Percentiles rank a stretch among this genome's conserved stretches.
Conservation (phyloP, 1,140 invertebrate genomes). For the Marisa cornuarietis region DNA sequence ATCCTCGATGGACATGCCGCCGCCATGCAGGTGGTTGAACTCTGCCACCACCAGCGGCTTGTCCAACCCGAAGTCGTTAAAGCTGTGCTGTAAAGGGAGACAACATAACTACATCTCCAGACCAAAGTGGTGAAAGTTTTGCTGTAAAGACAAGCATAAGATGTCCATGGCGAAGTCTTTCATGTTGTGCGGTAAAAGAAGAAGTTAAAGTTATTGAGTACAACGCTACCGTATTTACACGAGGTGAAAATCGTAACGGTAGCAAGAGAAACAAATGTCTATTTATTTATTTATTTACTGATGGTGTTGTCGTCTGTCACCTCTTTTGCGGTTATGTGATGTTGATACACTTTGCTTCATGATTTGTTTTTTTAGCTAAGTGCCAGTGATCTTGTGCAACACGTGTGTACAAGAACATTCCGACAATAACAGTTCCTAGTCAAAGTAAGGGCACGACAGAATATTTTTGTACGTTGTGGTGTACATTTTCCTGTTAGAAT, state of each 20-base stretch:
- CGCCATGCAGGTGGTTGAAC: constrained; percentile 53
- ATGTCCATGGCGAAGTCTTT: background rate
- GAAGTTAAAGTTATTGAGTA: background rate
- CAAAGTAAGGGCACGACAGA: too few relatives aligned
- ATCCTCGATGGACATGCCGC: constrained; percentile 46
- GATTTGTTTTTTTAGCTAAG: background rate
- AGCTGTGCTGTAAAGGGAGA: constrained; percentile 45
- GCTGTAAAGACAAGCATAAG: background rate
- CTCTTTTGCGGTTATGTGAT: too few relatives aligned
- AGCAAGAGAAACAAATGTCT: background rate
- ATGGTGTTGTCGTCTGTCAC: too few relatives aligned
- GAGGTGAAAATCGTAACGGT: background rate
- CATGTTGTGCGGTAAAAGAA: background rate
- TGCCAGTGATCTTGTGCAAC: background rate
- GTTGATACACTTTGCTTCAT: too few relatives aligned
- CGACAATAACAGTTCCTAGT: too few relatives aligned
- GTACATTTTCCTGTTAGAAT: too few relatives aligned
- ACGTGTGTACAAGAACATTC: too few relatives aligned
- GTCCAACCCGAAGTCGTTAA: constrained; percentile 48
- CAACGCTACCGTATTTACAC: too few relatives aligned
- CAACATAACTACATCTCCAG: background rate
- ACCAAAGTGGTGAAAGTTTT: background rate
- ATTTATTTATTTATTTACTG: background rate
- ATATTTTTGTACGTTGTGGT: too few relatives aligned
- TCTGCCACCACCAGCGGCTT: constrained; percentile 65